phyloP scores from a whole-genome alignment of 1,140 invertebrate species.

The Coptotermes formosanus region DNA sequence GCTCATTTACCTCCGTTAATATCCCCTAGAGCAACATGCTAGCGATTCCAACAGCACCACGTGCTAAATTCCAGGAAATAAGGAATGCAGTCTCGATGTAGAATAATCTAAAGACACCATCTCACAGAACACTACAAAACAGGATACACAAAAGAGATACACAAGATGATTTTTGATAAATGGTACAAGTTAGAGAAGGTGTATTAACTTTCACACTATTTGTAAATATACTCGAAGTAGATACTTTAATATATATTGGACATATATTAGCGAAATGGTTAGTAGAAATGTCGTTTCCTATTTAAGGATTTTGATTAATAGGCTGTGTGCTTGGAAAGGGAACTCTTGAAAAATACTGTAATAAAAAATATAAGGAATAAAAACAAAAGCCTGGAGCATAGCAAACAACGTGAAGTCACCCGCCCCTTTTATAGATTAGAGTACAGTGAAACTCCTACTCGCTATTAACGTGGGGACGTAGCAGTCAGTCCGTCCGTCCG shows the following conservation, averaged over 20 bases:
- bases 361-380: slow-evolving; percentile 8
- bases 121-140: background rate
- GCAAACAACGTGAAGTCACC: background rate
- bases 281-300: slow-evolving; percentile 1
- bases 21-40: background rate
- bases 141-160: background rate
- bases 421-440: slow-evolving; percentile 1
- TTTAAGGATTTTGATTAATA: background rate
- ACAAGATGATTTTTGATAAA: background rate
- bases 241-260: background rate
- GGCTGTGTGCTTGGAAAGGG: background rate
- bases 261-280: background rate
- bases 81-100: background rate
- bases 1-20: background rate
- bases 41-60: background rate
- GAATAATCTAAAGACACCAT: background rate
- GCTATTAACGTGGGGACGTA: background rate
- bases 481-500: background rate
- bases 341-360: slow-evolving; percentile 3
- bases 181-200: background rate
- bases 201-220: background rate
- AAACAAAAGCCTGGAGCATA: slow-evolving; percentile 6
- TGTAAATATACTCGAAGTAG: background rate
- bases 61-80: background rate
- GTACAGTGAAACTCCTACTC: background rate